Evolutionary conservation across 2,797 vertebrate genomes (phyloP).

Genomic region (Helostoma temminkii): DNA sequence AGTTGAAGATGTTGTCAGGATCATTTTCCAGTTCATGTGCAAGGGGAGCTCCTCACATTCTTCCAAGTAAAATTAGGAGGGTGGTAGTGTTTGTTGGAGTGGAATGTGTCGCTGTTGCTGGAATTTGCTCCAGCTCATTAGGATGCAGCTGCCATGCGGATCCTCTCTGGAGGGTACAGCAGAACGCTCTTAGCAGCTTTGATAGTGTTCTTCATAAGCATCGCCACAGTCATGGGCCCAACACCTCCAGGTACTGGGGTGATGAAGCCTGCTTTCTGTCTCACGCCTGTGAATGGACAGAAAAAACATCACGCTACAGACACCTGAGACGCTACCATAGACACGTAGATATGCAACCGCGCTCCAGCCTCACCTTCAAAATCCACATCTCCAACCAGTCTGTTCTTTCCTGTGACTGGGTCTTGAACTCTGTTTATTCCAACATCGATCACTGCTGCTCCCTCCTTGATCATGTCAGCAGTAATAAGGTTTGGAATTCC

Average conservation of each 20-base stretch:
- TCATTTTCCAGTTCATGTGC: slow-evolving; percentile 69
- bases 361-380: slow-evolving; percentile 89
- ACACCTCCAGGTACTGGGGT: slow-evolving; percentile 97
- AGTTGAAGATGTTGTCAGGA: slow-evolving; percentile 31
- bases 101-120: slow-evolving; percentile 73
- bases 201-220: slow-evolving; percentile 99
- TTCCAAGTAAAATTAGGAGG: slow-evolving; percentile 19
- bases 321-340: background rate
- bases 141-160: slow-evolving; percentile 82
- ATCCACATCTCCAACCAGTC: slow-evolving; percentile 96
- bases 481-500: slow-evolving; percentile 98
- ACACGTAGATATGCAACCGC: background rate
- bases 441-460: slow-evolving; percentile 94
- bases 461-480: slow-evolving; percentile 97
- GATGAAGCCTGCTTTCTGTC: slow-evolving; percentile 94
- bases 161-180: slow-evolving; percentile 77
- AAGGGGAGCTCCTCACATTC: slow-evolving; percentile 37
- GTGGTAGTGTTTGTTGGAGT: slow-evolving; percentile 20
- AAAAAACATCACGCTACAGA: slow-evolving; percentile 9
- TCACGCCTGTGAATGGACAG: slow-evolving; percentile 84
- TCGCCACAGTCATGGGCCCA: slow-evolving; percentile 98
- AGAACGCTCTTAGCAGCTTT: slow-evolving; percentile 94
- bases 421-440: slow-evolving; percentile 94
- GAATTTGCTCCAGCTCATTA: slow-evolving; percentile 61
- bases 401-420: slow-evolving; percentile 89